Conservation (phyloP, 2,888 invertebrate genomes). For the Syrista parreyssii region DNA sequence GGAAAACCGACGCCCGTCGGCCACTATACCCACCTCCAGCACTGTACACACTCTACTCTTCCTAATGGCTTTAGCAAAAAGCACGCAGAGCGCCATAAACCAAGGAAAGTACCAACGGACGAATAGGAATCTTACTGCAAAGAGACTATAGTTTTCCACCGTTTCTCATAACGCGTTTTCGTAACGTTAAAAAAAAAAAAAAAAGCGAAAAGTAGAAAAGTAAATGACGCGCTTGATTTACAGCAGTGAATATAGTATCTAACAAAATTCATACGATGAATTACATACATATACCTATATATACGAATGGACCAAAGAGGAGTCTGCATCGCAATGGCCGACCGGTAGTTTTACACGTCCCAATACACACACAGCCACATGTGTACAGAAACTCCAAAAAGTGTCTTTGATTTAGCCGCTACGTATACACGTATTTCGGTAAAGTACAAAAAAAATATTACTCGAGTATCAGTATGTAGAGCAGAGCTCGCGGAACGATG, state of each 20-base stretch:
- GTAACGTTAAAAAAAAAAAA: background rate
- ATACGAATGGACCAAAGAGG: background rate
- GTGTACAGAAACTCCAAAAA: slow-evolving; percentile 21
- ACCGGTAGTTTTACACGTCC: background rate
- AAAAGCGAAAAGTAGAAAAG: background rate
- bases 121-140: too few species aligned
- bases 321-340: background rate
- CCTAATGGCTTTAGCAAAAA: background rate
- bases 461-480: background rate
- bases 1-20: background rate
- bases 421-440: background rate
- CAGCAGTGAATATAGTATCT: background rate
- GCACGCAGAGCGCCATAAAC: background rate
- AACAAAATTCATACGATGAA: background rate
- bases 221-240: background rate
- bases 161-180: background rate
- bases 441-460: background rate
- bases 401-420: slow-evolving; percentile 45
- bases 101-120: background rate
- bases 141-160: too few species aligned
- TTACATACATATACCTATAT: background rate
- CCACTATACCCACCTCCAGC: background rate
- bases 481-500: slow-evolving; percentile 32
- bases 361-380: background rate
- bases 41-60: background rate